Base-by-base conservation (phyloP, 2,888 invertebrate genomes). In the Calliopum simillimum region DNA sequence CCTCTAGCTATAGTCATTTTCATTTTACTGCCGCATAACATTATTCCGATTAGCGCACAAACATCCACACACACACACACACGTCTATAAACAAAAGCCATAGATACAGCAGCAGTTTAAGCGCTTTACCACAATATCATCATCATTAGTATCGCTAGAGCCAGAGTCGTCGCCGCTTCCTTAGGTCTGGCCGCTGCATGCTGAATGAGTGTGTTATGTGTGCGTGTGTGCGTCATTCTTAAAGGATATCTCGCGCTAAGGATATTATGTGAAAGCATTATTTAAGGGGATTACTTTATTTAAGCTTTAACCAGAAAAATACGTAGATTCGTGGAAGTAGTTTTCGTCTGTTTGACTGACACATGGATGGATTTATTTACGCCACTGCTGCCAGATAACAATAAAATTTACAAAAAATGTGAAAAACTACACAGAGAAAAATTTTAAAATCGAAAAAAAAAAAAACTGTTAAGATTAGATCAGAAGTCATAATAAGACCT, bases 121-220 rank as follows among this genome's bases (percentile, higher is more conserved):
- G 79, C 80, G 79, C 79, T 79, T 79, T 79, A 80, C 79, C 79
- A 80, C 80, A 79, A 80, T 80, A 79, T 79, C 79, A 79, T 79
- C 80, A 79, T 80, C 79, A 79, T 79, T 79, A 79, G 79, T 79
- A 80, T 80, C 79, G 80, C 80, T 78, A 79, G 79, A 74, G 77
- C 80, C 77, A 69, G 72, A n/a, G n/a, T n/a, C 74, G 19, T 62
- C 51, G 53, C 19, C 3, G 8, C 63, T 69, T 44, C 1, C 11
- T 4, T 23, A 74, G 79, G 33, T 33, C 33, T 33, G 5, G 49
- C 68, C 64, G 75, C 78, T 75, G 79, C 76, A 16, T 14, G 2
- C 14, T 25, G 46, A 8, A n/a, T 58, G 12, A 33, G 12, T 23
- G 67, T 49, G 25, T 49, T 13, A 47, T 19, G 19, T 43, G 59